Evolutionary conservation across 2,888 invertebrate species (phyloP).

Genomic region (Trisateles emortualis): DNA sequence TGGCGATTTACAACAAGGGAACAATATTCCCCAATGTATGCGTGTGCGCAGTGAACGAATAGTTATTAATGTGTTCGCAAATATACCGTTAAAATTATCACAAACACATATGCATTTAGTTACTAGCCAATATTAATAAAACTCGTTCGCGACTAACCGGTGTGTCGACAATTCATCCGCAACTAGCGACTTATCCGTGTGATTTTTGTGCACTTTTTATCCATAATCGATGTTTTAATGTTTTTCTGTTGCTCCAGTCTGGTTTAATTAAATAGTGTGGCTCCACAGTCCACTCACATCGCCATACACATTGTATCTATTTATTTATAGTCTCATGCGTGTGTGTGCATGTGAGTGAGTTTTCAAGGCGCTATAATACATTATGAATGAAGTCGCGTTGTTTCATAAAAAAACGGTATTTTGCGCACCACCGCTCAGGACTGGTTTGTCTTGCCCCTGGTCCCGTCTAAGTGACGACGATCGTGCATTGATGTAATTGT

Average conservation of each 20-base stretch:
- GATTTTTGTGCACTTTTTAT: slow-evolving; percentile 75
- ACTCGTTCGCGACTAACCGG: slow-evolving; percentile 58
- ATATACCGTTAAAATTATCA: slow-evolving; percentile 74
- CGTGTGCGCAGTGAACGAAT: slow-evolving; percentile 66
- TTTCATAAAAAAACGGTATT: slow-evolving; percentile 79
- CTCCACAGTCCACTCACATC: slow-evolving; percentile 50
- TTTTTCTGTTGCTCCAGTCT: slow-evolving; percentile 54
- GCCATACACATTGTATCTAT: slow-evolving; percentile 55
- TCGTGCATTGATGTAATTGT: slow-evolving; percentile 79
- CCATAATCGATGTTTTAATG: slow-evolving; percentile 48
- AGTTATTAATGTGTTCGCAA: slow-evolving; percentile 66
- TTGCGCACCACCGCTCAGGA: slow-evolving; percentile 66
- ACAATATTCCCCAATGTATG: slow-evolving; percentile 65
- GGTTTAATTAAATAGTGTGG: slow-evolving; percentile 63
- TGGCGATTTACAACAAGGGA: slow-evolving; percentile 66
- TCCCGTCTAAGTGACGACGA: slow-evolving; percentile 70
- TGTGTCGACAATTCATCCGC: slow-evolving; percentile 53
- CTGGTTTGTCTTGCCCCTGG: slow-evolving; percentile 74
- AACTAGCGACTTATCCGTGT: slow-evolving; percentile 50
- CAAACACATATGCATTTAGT: slow-evolving; percentile 66
- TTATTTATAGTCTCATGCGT: slow-evolving; percentile 63
- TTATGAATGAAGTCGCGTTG: slow-evolving; percentile 84
- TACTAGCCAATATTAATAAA: slow-evolving; percentile 58
- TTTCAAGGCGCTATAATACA: slow-evolving; percentile 77
- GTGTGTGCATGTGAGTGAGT: slow-evolving; percentile 64